Base-by-base conservation (phyloP, 2,888 invertebrate species). In the Ectemnius lituratus region DNA sequence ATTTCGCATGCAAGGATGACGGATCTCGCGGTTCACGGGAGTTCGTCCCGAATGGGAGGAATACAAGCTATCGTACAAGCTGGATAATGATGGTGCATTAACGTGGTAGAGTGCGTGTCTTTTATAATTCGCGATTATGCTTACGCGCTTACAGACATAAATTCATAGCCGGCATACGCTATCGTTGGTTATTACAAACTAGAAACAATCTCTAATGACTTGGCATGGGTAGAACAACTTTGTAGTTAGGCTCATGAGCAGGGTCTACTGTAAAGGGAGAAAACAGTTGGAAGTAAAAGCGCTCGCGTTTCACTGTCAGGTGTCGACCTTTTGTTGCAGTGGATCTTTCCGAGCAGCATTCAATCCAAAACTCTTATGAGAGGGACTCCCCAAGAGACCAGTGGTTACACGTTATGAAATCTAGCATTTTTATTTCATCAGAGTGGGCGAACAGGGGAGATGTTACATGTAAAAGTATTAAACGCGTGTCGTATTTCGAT, bases 151-250 rank as follows among this genome's bases (percentile, higher is more conserved):
- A 69, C 47, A 62, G 74, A 37, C 11, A 75, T 75, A 79, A 79
- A 69, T 73, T 78, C 70, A 79, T 77, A 70, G 67, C 70, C 68
- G 67, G 66, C 78, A 70, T 68, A 76, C 62, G 75, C 74, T 81
- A 79, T 79, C 80, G 83, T 67, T 80, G 79, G 82, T 83, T 84
- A 85, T 87, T 89, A 89, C 84, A 83, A 89, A 89, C 88, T 89
- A 90, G 86, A 86, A 89, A 89, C 87, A 88, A 90, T 88, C 80
- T 87, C 90, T 90, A 90, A 90, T 90, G 90, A 90, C 90, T 90
- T 90, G 87, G 89, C 85, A 37, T 37, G 90, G 88, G 84, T 88
- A 89, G 88, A 83, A 71, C 85, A 83, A 71, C 85, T 82, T 88
- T 84, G 82, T 81, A 85, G 87, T 87, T 88, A 89, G 87, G 88